Evolutionary conservation across 92 coral and sea anemone species (phyloP).

Genomic region (Siderastrea radians): DNA sequence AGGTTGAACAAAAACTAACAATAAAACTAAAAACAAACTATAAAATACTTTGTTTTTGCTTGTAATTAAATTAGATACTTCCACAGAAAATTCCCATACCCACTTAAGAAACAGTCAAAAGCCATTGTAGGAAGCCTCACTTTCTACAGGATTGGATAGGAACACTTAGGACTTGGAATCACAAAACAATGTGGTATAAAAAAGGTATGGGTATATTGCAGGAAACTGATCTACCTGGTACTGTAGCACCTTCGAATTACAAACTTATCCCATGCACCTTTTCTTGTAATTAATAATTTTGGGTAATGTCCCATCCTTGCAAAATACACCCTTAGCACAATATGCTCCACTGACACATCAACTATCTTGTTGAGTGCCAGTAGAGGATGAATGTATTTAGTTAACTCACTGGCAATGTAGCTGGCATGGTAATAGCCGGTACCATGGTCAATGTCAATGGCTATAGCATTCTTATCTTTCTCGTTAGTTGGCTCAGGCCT

Average conservation of each 20-base stretch:
- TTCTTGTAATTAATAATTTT: slow-evolving; percentile 27
- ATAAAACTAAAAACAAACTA: too few relatives aligned
- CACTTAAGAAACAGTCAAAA: too few relatives aligned
- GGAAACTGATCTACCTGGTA: not conserved
- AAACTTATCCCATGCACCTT: slow-evolving; percentile 47
- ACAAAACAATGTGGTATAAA: slow-evolving; percentile 9
- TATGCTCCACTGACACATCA: slow-evolving; percentile 38
- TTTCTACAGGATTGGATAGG: too few relatives aligned
- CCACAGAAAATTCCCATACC: too few relatives aligned
- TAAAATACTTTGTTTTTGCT: too few relatives aligned
- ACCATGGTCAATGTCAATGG: slow-evolving; percentile 49
- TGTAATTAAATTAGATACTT: too few relatives aligned
- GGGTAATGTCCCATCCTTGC: slow-evolving; percentile 45
- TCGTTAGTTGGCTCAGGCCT: slow-evolving; percentile 66
- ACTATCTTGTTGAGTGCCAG: slow-evolving; percentile 22
- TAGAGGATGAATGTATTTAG: slow-evolving; percentile 50
- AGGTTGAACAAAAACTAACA: too few relatives aligned
- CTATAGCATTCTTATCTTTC: slow-evolving; percentile 57
- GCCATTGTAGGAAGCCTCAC: too few relatives aligned
- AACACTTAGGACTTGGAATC: too few relatives aligned
- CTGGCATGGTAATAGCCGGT: slow-evolving; percentile 45
- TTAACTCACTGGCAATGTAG: slow-evolving; percentile 63
- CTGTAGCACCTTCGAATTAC: slow-evolving; percentile 32
- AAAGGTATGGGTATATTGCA: slow-evolving; percentile 1
- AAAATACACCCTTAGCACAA: slow-evolving; percentile 33